Base-by-base conservation (phyloP, 2,888 invertebrate genomes). In the Sympetrum striolatum region DNA sequence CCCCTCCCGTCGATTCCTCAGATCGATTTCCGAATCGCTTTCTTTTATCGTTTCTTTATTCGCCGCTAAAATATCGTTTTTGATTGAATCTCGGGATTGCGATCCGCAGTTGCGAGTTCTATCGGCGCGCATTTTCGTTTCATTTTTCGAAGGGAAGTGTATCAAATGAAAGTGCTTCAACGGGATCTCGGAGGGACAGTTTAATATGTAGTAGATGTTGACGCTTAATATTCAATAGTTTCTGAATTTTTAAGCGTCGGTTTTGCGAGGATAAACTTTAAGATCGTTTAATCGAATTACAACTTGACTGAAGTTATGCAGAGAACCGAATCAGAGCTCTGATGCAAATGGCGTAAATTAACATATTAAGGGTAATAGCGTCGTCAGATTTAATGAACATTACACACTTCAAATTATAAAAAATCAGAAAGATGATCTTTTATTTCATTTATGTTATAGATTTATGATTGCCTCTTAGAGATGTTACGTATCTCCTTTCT, bases 161-260 rank as follows among this genome's bases (percentile, higher is more conserved):
- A 39, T 18, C 31, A 25, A 6, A 6, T 73, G 25, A n/a, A 73
- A 10, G 73, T 73, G 35, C 60, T 60, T 86, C 64, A 48, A 64
- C 35, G 60, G 37, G 60, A 64, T 60, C 53, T n/a, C 60, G 8
- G n/a, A 39, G 22, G 22, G 18, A 60, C 31, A n/a, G 31, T 86
- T 58, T 60, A 86, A 86, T 86, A 60, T 60, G 86, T 86, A 86
- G 60, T 64, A 53, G 86, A n/a, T 60, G 60, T 60, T 48, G 4
- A 12, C 18, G 22, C 15, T 86, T 60, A 86, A 86, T 86, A 86
- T 86, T 58, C 86, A 86, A 37, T 35, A 86, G 64, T 22, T 6
- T 37, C 37, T 86, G 22, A 86, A 86, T 64, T 58, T 60, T 37
- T 64, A 86, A 86, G 37, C 58, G 39, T 86, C 60, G 64, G 86